Evolutionary conservation across 2,888 invertebrate genomes (phyloP).

Genomic region (Andrena dorsata): DNA sequence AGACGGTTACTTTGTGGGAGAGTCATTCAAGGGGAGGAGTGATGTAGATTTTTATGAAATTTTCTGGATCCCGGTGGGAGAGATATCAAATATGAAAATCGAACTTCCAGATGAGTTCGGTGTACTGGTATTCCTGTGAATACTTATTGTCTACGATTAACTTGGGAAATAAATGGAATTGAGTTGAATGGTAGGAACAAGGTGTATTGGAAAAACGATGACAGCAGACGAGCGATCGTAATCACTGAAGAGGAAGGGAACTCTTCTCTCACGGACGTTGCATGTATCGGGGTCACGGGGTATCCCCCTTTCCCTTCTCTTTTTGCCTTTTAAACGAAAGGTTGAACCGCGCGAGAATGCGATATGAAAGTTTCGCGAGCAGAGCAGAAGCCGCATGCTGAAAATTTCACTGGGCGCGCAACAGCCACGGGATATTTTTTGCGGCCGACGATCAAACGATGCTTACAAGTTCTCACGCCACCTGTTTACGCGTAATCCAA

Average conservation of each 20-base stretch:
- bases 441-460: background rate
- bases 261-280: slow-evolving; percentile 68
- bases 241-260: slow-evolving; percentile 45
- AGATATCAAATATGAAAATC: no score
- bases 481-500: background rate
- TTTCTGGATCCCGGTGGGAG: no score
- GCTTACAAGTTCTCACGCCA: background rate
- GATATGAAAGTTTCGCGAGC: slow-evolving; percentile 77
- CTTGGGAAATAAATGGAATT: background rate
- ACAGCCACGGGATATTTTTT: slow-evolving; percentile 44
- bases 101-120: no score
- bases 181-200: slow-evolving; percentile 10
- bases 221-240: slow-evolving; percentile 30
- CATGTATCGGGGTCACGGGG: slow-evolving; percentile 69
- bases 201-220: slow-evolving; percentile 22
- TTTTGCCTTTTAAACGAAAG: slow-evolving; percentile 67
- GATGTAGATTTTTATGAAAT: no score
- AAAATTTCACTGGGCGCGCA: slow-evolving; percentile 69
- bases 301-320: slow-evolving; percentile 41
- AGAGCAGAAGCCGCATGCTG: slow-evolving; percentile 66
- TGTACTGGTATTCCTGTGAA: no score
- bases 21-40: no score
- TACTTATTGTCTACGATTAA: no score
- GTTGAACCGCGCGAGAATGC: slow-evolving; percentile 71
- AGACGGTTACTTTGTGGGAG: no score